These are phyloP conservation scores for Hydrotaea diabolus DNA, from an alignment of 2,888 invertebrate species.

Conservation along the genomic window DNA sequence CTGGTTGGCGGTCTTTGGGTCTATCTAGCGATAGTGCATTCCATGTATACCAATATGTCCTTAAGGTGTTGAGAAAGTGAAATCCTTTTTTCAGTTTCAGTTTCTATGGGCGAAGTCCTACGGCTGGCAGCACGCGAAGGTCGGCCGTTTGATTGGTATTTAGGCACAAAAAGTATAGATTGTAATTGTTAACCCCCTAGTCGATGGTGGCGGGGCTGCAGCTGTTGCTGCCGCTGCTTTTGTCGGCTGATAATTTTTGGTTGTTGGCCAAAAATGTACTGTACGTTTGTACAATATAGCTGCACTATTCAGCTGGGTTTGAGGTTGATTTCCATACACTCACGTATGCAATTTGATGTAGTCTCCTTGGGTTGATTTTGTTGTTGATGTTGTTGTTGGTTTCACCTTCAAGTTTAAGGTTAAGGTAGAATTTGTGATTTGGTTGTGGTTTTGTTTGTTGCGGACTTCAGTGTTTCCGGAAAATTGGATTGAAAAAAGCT, in stretches of 20 bases:
- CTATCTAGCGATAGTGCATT: constrained; percentile 37
- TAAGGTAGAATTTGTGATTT: constrained; percentile 74
- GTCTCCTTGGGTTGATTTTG: constrained; percentile 1
- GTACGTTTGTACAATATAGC: not conserved
- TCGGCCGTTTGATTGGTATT: constrained; percentile 40
- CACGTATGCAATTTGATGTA: not conserved
- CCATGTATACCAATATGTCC: constrained; percentile 65
- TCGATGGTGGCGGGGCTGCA: not conserved
- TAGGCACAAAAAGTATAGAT: constrained; percentile 21
- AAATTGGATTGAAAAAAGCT: constrained; percentile 17
- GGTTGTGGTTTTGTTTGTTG: constrained; percentile 40
- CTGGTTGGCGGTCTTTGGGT: too few relatives aligned
- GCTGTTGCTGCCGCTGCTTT: not conserved
- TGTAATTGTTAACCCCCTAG: constrained; percentile 26
- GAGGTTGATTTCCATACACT: constrained; percentile 2
- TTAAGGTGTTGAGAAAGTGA: constrained; percentile 62
- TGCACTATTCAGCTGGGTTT: not conserved
- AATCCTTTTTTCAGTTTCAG: constrained; percentile 47
- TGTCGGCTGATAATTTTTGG: constrained; percentile 44
- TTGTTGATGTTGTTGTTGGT: constrained; percentile 29
- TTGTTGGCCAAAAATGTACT: constrained; percentile 55
- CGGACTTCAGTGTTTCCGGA: constrained; percentile 21
- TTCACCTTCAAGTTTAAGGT: constrained; percentile 68
- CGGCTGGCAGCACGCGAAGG: constrained; percentile 58
- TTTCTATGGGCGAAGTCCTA: constrained; percentile 54